These are phyloP conservation scores for Heteropelma amictum DNA, from an alignment of 2,888 invertebrate genomes.

Conservation along the genomic window DNA sequence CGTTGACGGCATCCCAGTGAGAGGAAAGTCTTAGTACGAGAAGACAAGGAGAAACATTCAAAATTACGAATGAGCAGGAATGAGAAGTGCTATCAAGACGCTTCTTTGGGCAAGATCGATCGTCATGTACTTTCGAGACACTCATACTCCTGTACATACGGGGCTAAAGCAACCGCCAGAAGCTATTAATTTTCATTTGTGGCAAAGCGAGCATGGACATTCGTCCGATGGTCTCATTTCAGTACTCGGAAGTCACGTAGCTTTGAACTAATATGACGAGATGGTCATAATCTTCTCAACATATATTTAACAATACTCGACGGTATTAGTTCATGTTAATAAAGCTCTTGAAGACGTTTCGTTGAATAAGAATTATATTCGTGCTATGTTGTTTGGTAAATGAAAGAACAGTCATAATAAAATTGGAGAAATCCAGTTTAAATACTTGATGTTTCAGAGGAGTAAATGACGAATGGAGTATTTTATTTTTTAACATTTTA, in stretches of 20 bases:
- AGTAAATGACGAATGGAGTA: too few species aligned
- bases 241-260: slow-evolving; percentile 1
- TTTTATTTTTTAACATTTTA: too few species aligned
- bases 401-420: background rate
- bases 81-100: slow-evolving; percentile 38
- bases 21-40: slow-evolving; percentile 19
- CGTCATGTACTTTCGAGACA: slow-evolving; percentile 5
- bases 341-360: background rate
- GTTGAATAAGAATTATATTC: too few species aligned
- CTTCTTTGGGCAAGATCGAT: slow-evolving; percentile 53
- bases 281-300: background rate
- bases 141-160: background rate
- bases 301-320: background rate
- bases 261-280: background rate
- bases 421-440: too few species aligned
- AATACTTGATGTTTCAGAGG: too few species aligned
- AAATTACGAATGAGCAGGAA: slow-evolving; percentile 33
- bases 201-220: slow-evolving; percentile 25
- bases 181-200: slow-evolving; percentile 56
- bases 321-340: background rate
- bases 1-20: slow-evolving; percentile 43
- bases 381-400: background rate
- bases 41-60: slow-evolving; percentile 21
- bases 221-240: slow-evolving; percentile 9
- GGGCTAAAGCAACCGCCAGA: slow-evolving; percentile 9